Evolutionary conservation across 2,113 vertebrate species (phyloP).

Genomic region (Parotia lawesii): DNA sequence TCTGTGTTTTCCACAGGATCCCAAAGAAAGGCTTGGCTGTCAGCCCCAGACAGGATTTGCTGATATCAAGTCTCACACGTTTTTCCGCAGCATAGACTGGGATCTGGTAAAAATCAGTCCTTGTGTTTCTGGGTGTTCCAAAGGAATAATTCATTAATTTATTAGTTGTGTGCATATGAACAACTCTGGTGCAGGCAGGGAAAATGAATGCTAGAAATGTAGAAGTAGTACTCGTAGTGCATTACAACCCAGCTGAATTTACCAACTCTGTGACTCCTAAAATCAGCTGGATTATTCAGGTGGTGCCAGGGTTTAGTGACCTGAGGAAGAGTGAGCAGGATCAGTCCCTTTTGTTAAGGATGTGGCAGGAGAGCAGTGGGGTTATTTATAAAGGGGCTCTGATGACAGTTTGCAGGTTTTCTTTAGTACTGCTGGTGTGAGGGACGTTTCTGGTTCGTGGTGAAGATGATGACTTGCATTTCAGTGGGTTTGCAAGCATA

Average conservation of each 20-base stretch:
- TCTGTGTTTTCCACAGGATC: conserved; percentile 80
- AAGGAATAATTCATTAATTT: neutral
- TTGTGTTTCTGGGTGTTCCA: neutral
- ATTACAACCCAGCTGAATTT: neutral
- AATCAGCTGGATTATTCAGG: neutral
- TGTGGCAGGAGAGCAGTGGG: neutral
- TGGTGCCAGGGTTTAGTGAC: neutral
- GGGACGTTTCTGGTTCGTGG: neutral
- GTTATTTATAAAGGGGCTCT: neutral
- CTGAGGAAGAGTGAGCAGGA: neutral
- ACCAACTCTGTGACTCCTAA: accelerated
- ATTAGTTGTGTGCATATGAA: neutral
- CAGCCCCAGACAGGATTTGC: conserved; percentile 92
- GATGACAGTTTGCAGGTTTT: neutral
- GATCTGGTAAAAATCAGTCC: conserved; percentile 84
- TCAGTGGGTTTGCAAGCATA: neutral
- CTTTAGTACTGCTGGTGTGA: neutral
- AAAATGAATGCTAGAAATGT: neutral
- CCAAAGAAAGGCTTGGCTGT: conserved; percentile 95
- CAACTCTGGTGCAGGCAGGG: accelerated
- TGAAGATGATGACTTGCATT: neutral
- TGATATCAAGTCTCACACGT: conserved; percentile 96
- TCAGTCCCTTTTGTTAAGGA: neutral
- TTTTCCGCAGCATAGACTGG: conserved; percentile 99
- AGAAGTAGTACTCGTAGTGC: neutral